Percentiles rank a stretch among this genome's conserved stretches.
Conservation (phyloP, 2,797 vertebrate species). For the Dendrocincla tyrannina region DNA sequence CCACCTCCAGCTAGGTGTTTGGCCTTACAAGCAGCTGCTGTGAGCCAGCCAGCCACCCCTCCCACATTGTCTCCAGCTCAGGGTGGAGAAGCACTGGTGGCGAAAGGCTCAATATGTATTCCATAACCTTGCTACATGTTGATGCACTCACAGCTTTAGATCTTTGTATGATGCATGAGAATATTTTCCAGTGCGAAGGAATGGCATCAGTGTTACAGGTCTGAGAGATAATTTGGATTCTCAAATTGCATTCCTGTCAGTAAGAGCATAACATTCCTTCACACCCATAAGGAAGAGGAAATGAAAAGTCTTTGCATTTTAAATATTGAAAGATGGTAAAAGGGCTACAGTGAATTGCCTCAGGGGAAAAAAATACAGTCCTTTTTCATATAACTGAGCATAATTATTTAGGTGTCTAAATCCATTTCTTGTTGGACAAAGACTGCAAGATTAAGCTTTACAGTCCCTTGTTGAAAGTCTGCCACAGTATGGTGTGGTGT, state of each 20-base stretch:
- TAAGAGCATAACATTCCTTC: neutral
- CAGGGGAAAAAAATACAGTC: neutral
- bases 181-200: neutral
- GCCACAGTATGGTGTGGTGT: neutral
- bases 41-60: neutral
- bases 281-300: neutral
- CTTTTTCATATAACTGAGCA: neutral
- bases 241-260: neutral
- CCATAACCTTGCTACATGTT: neutral
- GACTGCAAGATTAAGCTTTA: neutral
- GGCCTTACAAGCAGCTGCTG: neutral
- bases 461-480: neutral
- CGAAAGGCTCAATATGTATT: neutral
- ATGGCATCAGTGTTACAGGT: neutral
- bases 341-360: neutral
- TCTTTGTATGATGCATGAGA: neutral
- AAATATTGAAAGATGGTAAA: neutral
- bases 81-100: neutral
- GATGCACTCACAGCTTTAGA: neutral
- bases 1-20: neutral
- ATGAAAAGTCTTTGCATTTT: slow-evolving; percentile 20
- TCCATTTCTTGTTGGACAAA: neutral
- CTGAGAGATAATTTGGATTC: neutral
- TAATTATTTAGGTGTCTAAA: neutral
- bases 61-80: neutral